Conservation (phyloP, 1,140 invertebrate genomes). For the Lasioglossum baleicum region DNA sequence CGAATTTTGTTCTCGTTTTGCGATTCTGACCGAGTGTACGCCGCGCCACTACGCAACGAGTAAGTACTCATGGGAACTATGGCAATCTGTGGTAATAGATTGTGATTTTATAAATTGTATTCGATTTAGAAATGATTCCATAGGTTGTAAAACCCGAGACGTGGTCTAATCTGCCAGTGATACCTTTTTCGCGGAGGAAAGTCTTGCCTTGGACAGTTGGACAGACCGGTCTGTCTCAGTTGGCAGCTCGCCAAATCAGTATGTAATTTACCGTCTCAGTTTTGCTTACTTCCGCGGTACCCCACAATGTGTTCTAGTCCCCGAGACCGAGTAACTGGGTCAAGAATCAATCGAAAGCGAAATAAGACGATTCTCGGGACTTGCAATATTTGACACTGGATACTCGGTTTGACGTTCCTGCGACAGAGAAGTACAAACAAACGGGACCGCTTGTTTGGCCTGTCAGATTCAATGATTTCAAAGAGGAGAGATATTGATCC, state of each 20-base stretch:
- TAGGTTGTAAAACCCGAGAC: too few species aligned
- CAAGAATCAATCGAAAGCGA: conserved; percentile 31
- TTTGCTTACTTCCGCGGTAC: conserved; percentile 36
- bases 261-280: conserved; percentile 37
- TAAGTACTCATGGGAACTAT: too few species aligned
- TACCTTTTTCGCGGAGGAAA: background rate
- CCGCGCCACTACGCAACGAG: too few species aligned
- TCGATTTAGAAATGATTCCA: background rate
- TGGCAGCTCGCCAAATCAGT: conserved; percentile 35
- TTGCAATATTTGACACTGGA: background rate
- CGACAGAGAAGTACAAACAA: background rate
- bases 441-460: background rate
- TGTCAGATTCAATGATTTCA: background rate
- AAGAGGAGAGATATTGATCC: background rate
- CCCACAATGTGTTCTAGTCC: conserved; percentile 11
- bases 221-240: background rate
- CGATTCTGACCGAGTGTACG: too few species aligned
- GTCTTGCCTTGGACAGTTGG: background rate
- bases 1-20: too few species aligned
- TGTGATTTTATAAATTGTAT: too few species aligned
- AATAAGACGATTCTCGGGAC: conserved; percentile 7
- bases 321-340: conserved; percentile 11
- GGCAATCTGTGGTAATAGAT: too few species aligned
- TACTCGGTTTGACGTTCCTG: background rate
- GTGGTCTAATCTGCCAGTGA: background rate